Conservation (phyloP, 2,888 invertebrate genomes). For the Merodon equestris region DNA sequence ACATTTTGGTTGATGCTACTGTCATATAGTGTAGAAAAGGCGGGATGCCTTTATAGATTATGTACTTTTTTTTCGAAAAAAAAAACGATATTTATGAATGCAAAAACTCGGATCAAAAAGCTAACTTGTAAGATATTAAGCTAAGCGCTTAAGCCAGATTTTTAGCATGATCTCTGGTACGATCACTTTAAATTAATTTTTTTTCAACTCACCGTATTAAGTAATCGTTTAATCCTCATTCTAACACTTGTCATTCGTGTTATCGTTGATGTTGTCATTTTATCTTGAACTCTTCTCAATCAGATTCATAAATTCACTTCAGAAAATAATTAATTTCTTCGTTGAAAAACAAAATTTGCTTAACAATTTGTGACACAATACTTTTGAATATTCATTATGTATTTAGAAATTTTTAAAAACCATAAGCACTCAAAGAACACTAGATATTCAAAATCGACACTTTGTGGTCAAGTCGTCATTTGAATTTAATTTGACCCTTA, state of each 20-base stretch:
- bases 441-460: neutral
- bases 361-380: slow-evolving; percentile 35
- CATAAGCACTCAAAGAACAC: slow-evolving; percentile 1
- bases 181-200: too few relatives aligned
- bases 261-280: slow-evolving; percentile 23
- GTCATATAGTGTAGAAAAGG: too few relatives aligned
- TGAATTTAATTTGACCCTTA: slow-evolving; percentile 7
- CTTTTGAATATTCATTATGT: slow-evolving; percentile 26
- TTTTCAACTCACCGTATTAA: slow-evolving; percentile 44
- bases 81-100: too few relatives aligned
- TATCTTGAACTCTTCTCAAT: slow-evolving; percentile 3
- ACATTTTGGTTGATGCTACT: too few relatives aligned
- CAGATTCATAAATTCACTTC: slow-evolving; percentile 50
- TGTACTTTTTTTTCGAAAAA: too few relatives aligned
- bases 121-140: too few relatives aligned
- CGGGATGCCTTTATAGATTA: too few relatives aligned
- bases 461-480: slow-evolving; percentile 34
- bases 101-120: too few relatives aligned
- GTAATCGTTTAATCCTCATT: slow-evolving; percentile 57
- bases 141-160: too few relatives aligned
- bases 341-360: slow-evolving; percentile 31
- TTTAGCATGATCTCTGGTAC: too few relatives aligned
- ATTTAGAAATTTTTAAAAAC: slow-evolving; percentile 14
- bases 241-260: slow-evolving; percentile 37
- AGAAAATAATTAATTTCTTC: slow-evolving; percentile 48